These are phyloP conservation scores for Melieria omissa DNA, from an alignment of 2,888 invertebrate species.

Conservation along the genomic window DNA sequence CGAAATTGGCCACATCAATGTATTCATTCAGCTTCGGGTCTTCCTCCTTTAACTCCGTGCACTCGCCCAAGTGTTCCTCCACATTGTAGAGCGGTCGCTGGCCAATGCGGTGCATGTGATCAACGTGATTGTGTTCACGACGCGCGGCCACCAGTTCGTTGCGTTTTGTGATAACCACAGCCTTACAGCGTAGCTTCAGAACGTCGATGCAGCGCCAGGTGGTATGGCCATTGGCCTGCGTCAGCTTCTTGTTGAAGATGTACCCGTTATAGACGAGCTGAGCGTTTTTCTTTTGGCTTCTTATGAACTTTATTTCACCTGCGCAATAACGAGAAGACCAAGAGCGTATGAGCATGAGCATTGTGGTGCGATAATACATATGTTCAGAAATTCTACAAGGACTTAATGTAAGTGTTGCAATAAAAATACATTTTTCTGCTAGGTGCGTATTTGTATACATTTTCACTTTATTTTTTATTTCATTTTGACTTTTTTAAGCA, in stretches of 20 bases:
- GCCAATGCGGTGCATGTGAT: conserved; percentile 62
- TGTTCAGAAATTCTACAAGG: too few relatives aligned
- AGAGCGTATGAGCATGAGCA: too few relatives aligned
- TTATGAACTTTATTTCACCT: conserved; percentile 59
- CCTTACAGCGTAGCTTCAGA: conserved; percentile 65
- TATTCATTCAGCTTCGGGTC: conserved; percentile 60
- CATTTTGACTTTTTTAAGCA: too few relatives aligned
- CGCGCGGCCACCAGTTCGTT: conserved; percentile 60
- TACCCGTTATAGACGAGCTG: conserved; percentile 66
- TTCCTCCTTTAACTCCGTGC: conserved; percentile 62
- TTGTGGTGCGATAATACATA: too few relatives aligned
- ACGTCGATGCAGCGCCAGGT: conserved; percentile 67
- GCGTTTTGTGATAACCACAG: conserved; percentile 65
- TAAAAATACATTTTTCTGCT: too few relatives aligned
- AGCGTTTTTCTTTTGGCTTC: conserved; percentile 68
- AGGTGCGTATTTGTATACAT: too few relatives aligned
- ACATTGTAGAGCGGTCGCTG: conserved; percentile 61
- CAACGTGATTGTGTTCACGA: conserved; percentile 61
- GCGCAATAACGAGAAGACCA: conserved; percentile 21
- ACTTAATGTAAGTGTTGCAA: too few relatives aligned
- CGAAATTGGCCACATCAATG: conserved; percentile 58
- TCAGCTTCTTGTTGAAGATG: conserved; percentile 67
- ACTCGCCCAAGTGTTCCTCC: conserved; percentile 65
- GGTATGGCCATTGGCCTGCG: conserved; percentile 67
- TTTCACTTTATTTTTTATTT: too few relatives aligned